Evolutionary conservation across 2,888 invertebrate species (phyloP), one percentile per base, ranked within the genome.

Genomic region (Mesorhabditis spiculigera): DNA sequence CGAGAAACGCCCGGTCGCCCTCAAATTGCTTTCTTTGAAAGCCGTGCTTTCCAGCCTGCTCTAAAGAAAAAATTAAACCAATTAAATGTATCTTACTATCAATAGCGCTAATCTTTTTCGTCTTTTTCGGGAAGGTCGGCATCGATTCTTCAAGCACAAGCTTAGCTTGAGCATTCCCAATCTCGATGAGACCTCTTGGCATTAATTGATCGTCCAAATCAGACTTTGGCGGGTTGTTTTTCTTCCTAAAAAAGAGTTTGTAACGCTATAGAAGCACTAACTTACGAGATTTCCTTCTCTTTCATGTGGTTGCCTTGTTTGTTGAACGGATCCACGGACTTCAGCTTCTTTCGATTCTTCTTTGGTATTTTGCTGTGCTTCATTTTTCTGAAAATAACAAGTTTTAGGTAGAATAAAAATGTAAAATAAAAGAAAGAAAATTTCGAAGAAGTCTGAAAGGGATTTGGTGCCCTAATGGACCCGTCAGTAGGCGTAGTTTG

Each of bases 301-400:
- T 69, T 68, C 10, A 68, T 64, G 1, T 74, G 72, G 45, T 72
- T 73, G 3, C 71, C 74, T 58, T 77, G 76, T 16, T 50, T 74
- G 68, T 79, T 79, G 73, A 75, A 79, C n/a, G 77, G 76, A 66
- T 80, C 78, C 50, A 77, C 74, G 45, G 76, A 72, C 64, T 78
- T 80, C 69, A 80, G 71, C 75, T 80, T 80, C 73, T 80, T 80
- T 5, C 80, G 72, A 61, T 76, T 80, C 71, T 78, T 77, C 58
- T 76, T 74, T 45, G 77, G 79, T 61, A 78, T 79, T 28, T 72
- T 71, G 67, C 76, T 72, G 69, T 78, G 78, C 28, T 28, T 28
- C 28, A 28, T 28, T 28, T 28, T 28, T 28, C 28, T 28, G 28
- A 28, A 28, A 28, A 28, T 28, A 28, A 28, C 28, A 28, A 28